Evolutionary conservation across 2,113 vertebrate species (phyloP).

Genomic region (Menidia beryllina): DNA sequence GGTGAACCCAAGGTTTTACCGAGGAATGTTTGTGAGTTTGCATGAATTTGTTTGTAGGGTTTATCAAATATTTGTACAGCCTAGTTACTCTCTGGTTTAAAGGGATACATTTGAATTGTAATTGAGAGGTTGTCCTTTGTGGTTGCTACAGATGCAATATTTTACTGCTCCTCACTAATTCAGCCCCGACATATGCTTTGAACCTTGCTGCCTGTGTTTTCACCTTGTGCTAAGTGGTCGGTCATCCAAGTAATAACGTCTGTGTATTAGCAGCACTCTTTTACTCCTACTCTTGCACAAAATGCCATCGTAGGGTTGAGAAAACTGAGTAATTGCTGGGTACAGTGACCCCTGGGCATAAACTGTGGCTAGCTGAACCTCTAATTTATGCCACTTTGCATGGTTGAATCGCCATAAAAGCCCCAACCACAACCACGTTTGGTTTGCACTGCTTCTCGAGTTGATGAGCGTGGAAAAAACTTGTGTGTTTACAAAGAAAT

Average conservation of each 20-base stretch:
- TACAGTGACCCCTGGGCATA: conserved; percentile 57
- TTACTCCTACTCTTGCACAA: conserved; percentile 51
- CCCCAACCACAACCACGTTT: not conserved
- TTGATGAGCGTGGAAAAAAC: not conserved
- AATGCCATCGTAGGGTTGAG: conserved; percentile 26
- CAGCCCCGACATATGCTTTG: not conserved
- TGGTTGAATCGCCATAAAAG: conserved; percentile 8
- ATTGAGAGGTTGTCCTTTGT: not conserved
- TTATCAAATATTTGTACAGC: not conserved
- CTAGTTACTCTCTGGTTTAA: not conserved
- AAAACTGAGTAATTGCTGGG: conserved; percentile 52
- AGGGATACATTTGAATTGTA: not conserved
- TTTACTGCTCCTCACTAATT: conserved; percentile 6
- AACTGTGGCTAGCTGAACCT: conserved; percentile 28
- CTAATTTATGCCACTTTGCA: conserved; percentile 35
- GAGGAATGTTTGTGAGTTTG: not conserved
- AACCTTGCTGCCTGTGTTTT: conserved; percentile 17
- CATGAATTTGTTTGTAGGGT: not conserved
- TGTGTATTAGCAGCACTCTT: conserved; percentile 33
- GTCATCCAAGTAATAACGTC: conserved; percentile 48
- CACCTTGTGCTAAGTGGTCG: conserved; percentile 3
- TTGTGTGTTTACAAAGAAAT: not conserved
- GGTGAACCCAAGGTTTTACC: conserved; percentile 5
- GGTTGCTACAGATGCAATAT: not conserved
- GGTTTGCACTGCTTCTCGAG: not conserved